Evolutionary conservation across 1,140 invertebrate species (phyloP).

Genomic region (Manduca sexta): DNA sequence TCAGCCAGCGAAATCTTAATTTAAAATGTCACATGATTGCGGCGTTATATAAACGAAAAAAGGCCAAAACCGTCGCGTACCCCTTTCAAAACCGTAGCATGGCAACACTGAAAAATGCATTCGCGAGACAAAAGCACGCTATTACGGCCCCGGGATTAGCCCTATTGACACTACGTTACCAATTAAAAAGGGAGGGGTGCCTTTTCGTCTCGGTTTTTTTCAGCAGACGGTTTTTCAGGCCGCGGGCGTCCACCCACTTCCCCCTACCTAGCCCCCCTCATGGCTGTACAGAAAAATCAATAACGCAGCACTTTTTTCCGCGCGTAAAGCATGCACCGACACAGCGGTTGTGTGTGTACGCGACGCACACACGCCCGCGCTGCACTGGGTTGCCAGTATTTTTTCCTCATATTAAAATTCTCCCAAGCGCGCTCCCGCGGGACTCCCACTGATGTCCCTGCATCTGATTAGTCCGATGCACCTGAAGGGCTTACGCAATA

Average conservation of each 20-base stretch:
- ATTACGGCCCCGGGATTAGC: conserved; percentile 67
- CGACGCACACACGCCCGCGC: conserved; percentile 36
- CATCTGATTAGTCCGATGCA: conserved; percentile 49
- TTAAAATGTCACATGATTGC: no score
- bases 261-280: conserved; percentile 29
- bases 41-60: background rate
- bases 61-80: conserved; percentile 26
- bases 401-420: conserved; percentile 62
- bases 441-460: conserved; percentile 21
- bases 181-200: conserved; percentile 71
- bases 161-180: conserved; percentile 72
- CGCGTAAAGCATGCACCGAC: conserved; percentile 71
- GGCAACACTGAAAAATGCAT: conserved; percentile 67
- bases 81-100: conserved; percentile 38
- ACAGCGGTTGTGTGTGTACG: conserved; percentile 31
- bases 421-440: conserved; percentile 19
- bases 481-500: conserved; percentile 43
- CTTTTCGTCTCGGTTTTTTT: conserved; percentile 72
- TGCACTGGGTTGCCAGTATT: conserved; percentile 47
- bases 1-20: no score
- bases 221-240: conserved; percentile 70
- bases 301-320: conserved; percentile 71
- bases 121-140: conserved; percentile 64
- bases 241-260: conserved; percentile 43
- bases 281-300: conserved; percentile 69